phyloP scores from a whole-genome alignment of 1,140 invertebrate species.

The Olivierus martensii region DNA sequence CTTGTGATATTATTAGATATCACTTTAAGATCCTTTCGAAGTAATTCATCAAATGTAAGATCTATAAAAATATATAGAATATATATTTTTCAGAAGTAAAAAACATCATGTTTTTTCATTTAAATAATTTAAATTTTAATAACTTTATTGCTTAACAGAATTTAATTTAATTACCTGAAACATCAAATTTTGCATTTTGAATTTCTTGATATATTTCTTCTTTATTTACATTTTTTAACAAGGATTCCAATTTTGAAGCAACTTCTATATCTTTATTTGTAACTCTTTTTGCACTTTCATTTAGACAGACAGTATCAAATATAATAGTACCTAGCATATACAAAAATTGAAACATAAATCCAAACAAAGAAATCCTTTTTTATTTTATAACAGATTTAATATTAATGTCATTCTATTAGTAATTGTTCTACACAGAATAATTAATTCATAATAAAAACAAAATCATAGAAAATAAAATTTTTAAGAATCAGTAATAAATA shows the following conservation, averaged over 20 bases:
- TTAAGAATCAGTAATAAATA: no score
- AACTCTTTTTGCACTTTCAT: constrained; percentile 41
- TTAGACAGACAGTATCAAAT: constrained; percentile 55
- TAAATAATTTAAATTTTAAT: no score
- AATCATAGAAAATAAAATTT: no score
- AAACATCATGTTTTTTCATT: no score
- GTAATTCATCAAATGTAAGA: constrained; percentile 33
- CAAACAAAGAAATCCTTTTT: no score
- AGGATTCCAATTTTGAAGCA: constrained; percentile 25
- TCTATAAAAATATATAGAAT: background rate
- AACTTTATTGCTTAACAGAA: no score
- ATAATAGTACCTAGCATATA: constrained; percentile 47
- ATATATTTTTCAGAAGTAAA: background rate
- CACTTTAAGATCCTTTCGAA: constrained; percentile 49
- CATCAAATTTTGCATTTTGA: constrained; percentile 41
- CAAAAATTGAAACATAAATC: background rate
- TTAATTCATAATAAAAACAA: no score
- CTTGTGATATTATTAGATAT: constrained; percentile 25
- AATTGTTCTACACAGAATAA: no score
- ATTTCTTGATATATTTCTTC: constrained; percentile 35
- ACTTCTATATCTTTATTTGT: constrained; percentile 44
- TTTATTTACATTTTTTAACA: constrained; percentile 26
- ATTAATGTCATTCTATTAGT: no score
- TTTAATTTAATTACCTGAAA: constrained; percentile 20
- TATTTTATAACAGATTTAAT: no score